Base-by-base conservation (phyloP, 2,888 invertebrate species). In the Tinea trinotella region DNA sequence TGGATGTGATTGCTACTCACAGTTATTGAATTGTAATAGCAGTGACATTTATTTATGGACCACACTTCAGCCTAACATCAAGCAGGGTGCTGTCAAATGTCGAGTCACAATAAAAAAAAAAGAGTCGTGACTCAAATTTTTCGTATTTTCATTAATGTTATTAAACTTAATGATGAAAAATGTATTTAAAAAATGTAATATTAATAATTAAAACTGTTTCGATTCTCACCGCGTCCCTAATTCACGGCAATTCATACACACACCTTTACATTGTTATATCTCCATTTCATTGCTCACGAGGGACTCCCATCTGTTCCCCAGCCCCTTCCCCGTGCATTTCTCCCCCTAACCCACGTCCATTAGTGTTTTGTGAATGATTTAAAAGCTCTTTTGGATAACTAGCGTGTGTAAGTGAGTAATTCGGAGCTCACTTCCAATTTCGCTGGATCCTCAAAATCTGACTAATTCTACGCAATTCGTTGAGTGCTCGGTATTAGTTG, bases 331-430 rank as follows among this genome's bases (percentile, higher is more conserved):
- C 66, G 61, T 69, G 57, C 69, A 71, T 67, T 67, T 65, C 63
- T 54, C 55, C 60, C 59, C 53, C 60, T 63, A 65, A 80, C 75
- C 83, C 76, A 75, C 83, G 83, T 84, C 84, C 84, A 85, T 85
- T 84, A 85, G 85, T 85, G 84, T 85, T 85, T 85, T 85, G 85
- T 85, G 85, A 85, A 85, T 85, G 84, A 85, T 85, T 85, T 85
- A 85, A 85, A 85, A 85, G 84, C 84, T 84, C 84, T 85, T 85
- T 84, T 84, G 82, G 82, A 85, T 84, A 85, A 85, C 84, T 85
- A 85, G 85, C 82, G 46, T 19, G 78, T 74, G 84, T 84, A 85
- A 84, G 84, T 85, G 85, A 84, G 84, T 85, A 85, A 85, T 84
- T 82, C 82, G 83, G 83, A 82, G 76, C 83, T 81, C 79, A 77